Conservation (phyloP, 2,797 vertebrate genomes). For the Girardinus metallicus region DNA sequence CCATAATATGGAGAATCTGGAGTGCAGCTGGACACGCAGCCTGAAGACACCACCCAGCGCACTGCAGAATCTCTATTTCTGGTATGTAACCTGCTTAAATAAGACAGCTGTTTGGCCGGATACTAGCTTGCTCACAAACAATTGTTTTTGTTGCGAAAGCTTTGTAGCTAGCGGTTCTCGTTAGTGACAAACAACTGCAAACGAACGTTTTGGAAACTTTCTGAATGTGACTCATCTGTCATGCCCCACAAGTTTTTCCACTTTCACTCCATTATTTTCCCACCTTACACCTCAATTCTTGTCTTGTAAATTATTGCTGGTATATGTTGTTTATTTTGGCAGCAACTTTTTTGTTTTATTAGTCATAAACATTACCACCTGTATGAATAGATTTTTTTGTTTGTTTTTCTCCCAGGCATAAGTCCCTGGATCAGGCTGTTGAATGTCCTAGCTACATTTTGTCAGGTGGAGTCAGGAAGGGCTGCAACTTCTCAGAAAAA, state of each 20-base stretch:
- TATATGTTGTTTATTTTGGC: not conserved
- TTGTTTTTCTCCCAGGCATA: constrained; percentile 66
- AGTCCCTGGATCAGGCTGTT: constrained; percentile 47
- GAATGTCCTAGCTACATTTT: constrained; percentile 75
- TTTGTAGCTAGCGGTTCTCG: not conserved
- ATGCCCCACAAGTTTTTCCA: not conserved
- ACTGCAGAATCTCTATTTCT: constrained; percentile 71
- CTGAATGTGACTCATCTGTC: not conserved
- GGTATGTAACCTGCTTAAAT: constrained; percentile 53
- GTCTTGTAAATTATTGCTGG: not conserved
- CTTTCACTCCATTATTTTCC: not conserved
- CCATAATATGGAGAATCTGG: constrained; percentile 69
- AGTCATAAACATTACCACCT: not conserved
- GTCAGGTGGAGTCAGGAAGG: constrained; percentile 30
- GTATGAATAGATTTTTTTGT: not conserved
- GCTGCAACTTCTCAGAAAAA: constrained; percentile 69
- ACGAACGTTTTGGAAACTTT: not conserved
- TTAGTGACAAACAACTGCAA: not conserved
- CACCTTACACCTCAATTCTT: not conserved
- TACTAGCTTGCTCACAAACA: not conserved
- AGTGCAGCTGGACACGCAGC: constrained; percentile 71
- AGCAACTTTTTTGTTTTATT: not conserved
- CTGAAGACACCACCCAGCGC: constrained; percentile 32
- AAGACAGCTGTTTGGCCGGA: not conserved
- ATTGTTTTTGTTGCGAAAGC: not conserved